Evolutionary conservation across 2,888 invertebrate species (phyloP).

Genomic region (Halocaridina rubra): DNA sequence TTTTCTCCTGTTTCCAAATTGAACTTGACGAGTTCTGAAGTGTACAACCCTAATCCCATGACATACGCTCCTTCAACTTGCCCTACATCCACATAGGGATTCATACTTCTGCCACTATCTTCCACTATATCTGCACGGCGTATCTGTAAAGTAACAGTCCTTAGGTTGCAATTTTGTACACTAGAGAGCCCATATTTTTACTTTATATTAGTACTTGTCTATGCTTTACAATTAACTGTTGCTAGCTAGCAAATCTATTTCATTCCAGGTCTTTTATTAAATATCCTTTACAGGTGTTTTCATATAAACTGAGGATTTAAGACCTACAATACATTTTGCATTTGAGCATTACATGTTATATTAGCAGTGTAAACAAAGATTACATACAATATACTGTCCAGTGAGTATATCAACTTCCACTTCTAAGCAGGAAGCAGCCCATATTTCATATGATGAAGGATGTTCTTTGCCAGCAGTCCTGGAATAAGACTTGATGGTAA

Average conservation of each 20-base stretch:
- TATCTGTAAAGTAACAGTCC: slow-evolving; percentile 66
- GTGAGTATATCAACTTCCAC: slow-evolving; percentile 69
- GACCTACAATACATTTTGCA: no score
- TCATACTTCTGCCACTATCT: slow-evolving; percentile 60
- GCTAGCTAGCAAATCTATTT: no score
- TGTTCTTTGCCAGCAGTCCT: slow-evolving; percentile 35
- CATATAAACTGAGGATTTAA: no score
- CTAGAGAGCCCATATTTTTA: no score
- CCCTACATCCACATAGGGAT: slow-evolving; percentile 66
- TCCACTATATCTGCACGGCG: slow-evolving; percentile 66
- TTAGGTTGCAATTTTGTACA: no score
- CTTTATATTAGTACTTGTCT: no score
- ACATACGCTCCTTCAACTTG: slow-evolving; percentile 74
- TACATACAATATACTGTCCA: slow-evolving; percentile 67
- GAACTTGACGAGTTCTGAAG: slow-evolving; percentile 66
- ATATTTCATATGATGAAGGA: slow-evolving; percentile 67
- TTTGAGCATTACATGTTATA: no score
- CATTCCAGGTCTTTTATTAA: no score
- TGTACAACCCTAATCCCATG: slow-evolving; percentile 32
- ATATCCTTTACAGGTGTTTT: no score
- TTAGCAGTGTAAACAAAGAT: no score
- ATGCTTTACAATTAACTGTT: no score
- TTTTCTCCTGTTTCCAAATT: slow-evolving; percentile 67
- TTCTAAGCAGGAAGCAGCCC: slow-evolving; percentile 68
- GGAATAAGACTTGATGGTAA: not conserved